phyloP scores from a whole-genome alignment of 2,113 vertebrate species.

The Leucopternis melanops region DNA sequence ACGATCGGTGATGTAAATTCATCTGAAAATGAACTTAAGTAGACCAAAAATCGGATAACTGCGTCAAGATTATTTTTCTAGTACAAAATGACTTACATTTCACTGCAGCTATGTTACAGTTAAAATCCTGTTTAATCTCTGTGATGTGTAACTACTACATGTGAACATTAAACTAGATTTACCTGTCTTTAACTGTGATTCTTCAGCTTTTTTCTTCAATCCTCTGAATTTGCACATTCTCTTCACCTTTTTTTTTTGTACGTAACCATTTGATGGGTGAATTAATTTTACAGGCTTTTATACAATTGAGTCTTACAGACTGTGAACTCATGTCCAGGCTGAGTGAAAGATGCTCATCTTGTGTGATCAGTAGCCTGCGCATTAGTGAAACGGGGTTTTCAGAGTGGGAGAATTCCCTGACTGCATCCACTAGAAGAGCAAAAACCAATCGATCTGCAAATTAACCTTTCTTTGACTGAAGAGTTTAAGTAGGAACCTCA shows the following conservation, averaged over 20 bases:
- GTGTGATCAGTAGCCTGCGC: slow-evolving; percentile 42
- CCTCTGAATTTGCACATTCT: neutral
- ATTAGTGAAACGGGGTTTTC: slow-evolving; percentile 64
- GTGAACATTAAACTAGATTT: slow-evolving; percentile 82
- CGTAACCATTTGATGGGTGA: accelerated
- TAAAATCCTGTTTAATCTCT: slow-evolving; percentile 75
- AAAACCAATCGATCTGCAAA: neutral
- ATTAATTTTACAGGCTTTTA: neutral
- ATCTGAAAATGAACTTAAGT: slow-evolving; percentile 66
- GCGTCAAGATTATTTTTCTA: slow-evolving; percentile 78
- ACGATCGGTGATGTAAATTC: slow-evolving; percentile 67
- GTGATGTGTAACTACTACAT: slow-evolving; percentile 80
- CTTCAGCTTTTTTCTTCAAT: slow-evolving; percentile 73
- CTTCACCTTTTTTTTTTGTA: neutral
- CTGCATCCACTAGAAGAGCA: neutral
- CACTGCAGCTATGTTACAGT: slow-evolving; percentile 70
- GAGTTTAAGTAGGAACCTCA: neutral
- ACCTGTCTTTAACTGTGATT: slow-evolving; percentile 74
- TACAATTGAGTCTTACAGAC: neutral
- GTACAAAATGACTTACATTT: slow-evolving; percentile 68
- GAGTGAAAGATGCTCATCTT: slow-evolving; percentile 37
- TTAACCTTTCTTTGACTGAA: neutral
- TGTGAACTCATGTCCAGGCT: neutral
- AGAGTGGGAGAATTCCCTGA: slow-evolving; percentile 60
- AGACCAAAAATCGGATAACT: slow-evolving; percentile 77